Percentiles rank a stretch among this genome's conserved stretches.
Conservation (phyloP, 1,140 invertebrate species). For the Battus philenor region DNA sequence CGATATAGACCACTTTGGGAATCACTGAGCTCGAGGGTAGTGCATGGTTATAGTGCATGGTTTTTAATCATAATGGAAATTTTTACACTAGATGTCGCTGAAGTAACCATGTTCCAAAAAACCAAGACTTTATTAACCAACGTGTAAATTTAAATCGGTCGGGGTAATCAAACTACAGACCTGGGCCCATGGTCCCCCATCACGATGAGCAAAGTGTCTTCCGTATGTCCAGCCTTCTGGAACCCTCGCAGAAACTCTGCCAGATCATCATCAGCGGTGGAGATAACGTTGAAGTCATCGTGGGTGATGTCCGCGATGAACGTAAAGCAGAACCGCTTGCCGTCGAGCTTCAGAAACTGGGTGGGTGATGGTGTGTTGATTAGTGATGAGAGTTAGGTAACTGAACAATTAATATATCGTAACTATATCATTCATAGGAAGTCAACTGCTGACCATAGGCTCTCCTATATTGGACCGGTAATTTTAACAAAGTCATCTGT, state of each 20-base stretch:
- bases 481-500: too few species aligned
- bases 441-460: too few species aligned
- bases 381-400: too few species aligned
- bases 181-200: slow-evolving; percentile 94
- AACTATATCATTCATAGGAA: too few species aligned
- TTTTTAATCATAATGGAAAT: too few species aligned
- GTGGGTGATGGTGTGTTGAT: slow-evolving; percentile 28
- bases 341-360: slow-evolving; percentile 77
- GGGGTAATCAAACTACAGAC: too few species aligned
- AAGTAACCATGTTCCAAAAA: not conserved
- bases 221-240: slow-evolving; percentile 77
- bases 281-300: slow-evolving; percentile 87
- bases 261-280: slow-evolving; percentile 85
- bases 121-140: not conserved
- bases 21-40: too few species aligned
- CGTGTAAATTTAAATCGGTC: not conserved
- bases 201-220: slow-evolving; percentile 88
- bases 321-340: slow-evolving; percentile 87
- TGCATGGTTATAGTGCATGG: too few species aligned
- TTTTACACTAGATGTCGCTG: too few species aligned
- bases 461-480: too few species aligned
- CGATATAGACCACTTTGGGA: too few species aligned
- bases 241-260: slow-evolving; percentile 80
- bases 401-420: too few species aligned
- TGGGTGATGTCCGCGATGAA: slow-evolving; percentile 95